phyloP scores from a whole-genome alignment of 2,797 vertebrate species.

The Oreochromis grahami region DNA sequence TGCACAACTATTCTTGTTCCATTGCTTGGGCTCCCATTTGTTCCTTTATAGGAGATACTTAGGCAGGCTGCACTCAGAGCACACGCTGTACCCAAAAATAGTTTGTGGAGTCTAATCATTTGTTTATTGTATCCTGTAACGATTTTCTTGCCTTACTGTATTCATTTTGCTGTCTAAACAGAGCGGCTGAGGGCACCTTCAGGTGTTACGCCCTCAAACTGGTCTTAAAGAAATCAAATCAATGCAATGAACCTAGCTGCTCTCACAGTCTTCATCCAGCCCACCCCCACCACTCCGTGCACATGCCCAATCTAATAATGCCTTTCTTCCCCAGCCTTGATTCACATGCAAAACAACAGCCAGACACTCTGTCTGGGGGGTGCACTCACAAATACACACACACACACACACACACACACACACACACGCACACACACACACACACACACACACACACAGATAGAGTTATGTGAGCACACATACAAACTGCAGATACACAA shows the following conservation, averaged over 20 bases:
- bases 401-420: not conserved
- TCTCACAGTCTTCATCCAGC: constrained; percentile 8
- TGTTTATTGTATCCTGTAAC: constrained; percentile 45
- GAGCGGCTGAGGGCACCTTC: constrained; percentile 50
- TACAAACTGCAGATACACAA: constrained; percentile 15
- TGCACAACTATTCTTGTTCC: not conserved
- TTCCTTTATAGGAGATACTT: not conserved
- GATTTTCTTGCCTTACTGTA: constrained; percentile 30
- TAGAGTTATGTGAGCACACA: not conserved
- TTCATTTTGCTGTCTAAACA: constrained; percentile 47
- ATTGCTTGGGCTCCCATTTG: not conserved
- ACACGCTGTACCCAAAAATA: constrained; percentile 1
- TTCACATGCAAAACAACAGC: constrained; percentile 61
- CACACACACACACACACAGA: constrained; percentile 3
- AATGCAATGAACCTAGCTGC: constrained; percentile 32
- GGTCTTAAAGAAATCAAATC: constrained; percentile 51
- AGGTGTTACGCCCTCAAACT: constrained; percentile 42
- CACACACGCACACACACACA: not conserved
- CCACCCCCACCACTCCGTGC: not conserved
- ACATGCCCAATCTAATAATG: constrained; percentile 39
- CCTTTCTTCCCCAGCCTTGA: constrained; percentile 16
- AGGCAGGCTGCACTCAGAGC: not conserved
- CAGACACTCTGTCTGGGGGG: constrained; percentile 28
- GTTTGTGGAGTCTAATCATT: constrained; percentile 23
- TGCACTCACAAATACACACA: not conserved